Evolutionary conservation across 1,140 invertebrate species (phyloP), one percentile per base, ranked within the genome.

Genomic region (Melipona quadrifasciata): DNA sequence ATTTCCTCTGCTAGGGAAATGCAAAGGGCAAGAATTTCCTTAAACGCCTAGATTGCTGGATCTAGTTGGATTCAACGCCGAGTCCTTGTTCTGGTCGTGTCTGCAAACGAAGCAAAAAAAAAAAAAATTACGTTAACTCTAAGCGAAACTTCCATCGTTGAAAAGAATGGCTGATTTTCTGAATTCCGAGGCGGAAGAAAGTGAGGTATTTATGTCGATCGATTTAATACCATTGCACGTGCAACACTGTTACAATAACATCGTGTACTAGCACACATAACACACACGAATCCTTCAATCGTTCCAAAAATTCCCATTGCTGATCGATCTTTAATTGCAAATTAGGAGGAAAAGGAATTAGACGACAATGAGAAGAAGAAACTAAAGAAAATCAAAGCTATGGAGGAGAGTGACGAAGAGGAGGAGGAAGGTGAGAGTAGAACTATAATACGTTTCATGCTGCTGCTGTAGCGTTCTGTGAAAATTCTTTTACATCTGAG

Each of bases 121-220:
- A 31, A 11, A 2, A 27, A 70, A 73, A 31, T 65, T 6, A 8
- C 19, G n/a, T 55, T 11, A 17, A 39, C 39, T 31, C 12, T 31
- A 8, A 31, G 19, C 8, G 11, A 11, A 39, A 47, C 34, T 24
- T 21, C n/a, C n/a, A 10, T 57, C 6, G 1, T 8, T n/a, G 6
- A 17, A 19, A 70, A n/a, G 39, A 24, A 90, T 90, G 89, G 88
- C 88, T 31, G 97, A 97, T 93, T 98, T 98, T 94, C 93, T 98
- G 73, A 97, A 98, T 86, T 97, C 97, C 1, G 97, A 98, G 93
- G 97, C 97, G 5, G 97, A 97, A 91, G 97, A 98, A 93, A 97
- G 96, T 92, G 97, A 97, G 95, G 97, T 97, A 84, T 51, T 19
- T 47, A 4, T 19, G 17, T 58, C 53, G 4, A 47, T 79, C 14